A percentile compares a stretch with the other conserved stretches of the same genome.
phyloP scores from a whole-genome alignment of 2,888 invertebrate genomes.

The Drosophila meridiana region DNA sequence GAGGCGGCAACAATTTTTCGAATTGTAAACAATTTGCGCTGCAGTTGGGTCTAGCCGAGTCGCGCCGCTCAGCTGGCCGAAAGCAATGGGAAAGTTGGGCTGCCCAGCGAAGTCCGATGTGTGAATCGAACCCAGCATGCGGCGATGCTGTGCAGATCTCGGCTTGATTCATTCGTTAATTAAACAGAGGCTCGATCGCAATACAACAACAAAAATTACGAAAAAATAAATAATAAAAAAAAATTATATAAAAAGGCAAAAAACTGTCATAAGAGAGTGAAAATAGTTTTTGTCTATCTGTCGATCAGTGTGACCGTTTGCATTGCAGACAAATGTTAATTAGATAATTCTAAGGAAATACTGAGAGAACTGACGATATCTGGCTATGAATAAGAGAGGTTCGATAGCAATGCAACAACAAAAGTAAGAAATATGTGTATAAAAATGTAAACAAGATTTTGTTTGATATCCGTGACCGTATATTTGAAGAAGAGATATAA shows the following conservation, averaged over 20 bases:
- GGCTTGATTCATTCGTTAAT: conserved; percentile 63
- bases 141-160: conserved; percentile 49
- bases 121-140: conserved; percentile 55
- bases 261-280: conserved; percentile 35
- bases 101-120: conserved; percentile 15
- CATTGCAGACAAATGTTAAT: not conserved
- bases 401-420: not conserved
- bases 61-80: conserved; percentile 16
- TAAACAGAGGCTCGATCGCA: conserved; percentile 44
- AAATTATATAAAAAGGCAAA: not conserved
- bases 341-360: not conserved
- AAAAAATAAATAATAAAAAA: not conserved
- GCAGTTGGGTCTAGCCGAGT: conserved; percentile 32
- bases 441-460: too few relatives aligned
- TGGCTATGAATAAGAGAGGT: too few relatives aligned
- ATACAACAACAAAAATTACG: not conserved
- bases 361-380: too few relatives aligned
- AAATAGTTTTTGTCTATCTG: conserved; percentile 6
- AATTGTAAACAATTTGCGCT: conserved; percentile 76
- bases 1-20: conserved; percentile 66
- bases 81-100: conserved; percentile 51
- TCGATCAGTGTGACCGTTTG: conserved; percentile 28
- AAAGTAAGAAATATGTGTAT: too few relatives aligned
- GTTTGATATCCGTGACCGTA: too few relatives aligned
- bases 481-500: too few relatives aligned